Evolutionary conservation across 2,888 invertebrate species (phyloP), one percentile per base, ranked within the genome.

Genomic region (Archips xylosteana): DNA sequence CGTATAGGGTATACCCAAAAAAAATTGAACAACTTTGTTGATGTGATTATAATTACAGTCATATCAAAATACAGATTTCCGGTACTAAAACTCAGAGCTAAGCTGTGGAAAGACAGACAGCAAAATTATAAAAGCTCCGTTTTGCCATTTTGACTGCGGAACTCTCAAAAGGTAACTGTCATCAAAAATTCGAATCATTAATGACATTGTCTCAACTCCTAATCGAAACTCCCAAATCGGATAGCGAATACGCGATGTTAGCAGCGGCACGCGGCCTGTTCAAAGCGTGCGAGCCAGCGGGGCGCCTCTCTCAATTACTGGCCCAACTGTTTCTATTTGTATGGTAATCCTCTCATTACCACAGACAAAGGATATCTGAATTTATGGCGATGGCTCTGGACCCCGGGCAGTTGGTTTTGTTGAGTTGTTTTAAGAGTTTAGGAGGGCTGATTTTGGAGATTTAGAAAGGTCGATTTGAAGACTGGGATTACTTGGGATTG

Each of bases 331-430:
- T 89, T 90, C 92, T 92, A 94, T 94, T 91, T 92, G 92, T 93
- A 94, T 94, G 94, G 86, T 92, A 94, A 94, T 94, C 82, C 84
- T 85, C 94, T 94, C 93, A 93, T 94, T 94, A 94, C 87, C 79
- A 78, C 82, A 89, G 89, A 91, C 89, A 88, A 89, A 90, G 90
- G 83, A 80, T 76, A 83, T 81, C 80, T 82, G 82, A 84, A 87
- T 88, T 88, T 87, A 88, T 86, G 81, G 79, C 77, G 78, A 80
- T 54, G 67, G 60, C 39, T 45, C 57, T n/a, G 47, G 15, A 57
- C 57, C 54, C 42, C 42, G 23, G 67, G 67, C 71, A 63, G 75
- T 75, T 68, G 59, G 75, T 71, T 75, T 67, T 67, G 61, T 63
- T 63, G 61, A 42, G 47, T 54, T 23, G 45, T 34, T 59, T 74